Base-by-base conservation (phyloP, 2,797 vertebrate genomes). In the Strix occidentalis region DNA sequence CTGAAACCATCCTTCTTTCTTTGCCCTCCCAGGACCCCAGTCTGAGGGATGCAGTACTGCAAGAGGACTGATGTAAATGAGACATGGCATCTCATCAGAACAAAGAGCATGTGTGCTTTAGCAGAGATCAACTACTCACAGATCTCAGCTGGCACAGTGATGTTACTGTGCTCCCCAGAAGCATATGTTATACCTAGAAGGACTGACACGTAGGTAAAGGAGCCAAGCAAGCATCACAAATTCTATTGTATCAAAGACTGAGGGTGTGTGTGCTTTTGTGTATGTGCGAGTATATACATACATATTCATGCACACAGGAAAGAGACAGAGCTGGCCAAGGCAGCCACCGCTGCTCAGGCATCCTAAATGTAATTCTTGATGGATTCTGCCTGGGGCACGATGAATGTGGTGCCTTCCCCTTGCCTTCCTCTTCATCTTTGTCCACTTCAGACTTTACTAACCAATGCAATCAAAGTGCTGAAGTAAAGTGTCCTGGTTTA, bases 271-370 rank as follows among this genome's bases (percentile, higher is more conserved):
- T 26, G 21, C 1, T 2, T 72, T 65, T 54, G 53, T 45, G 23
- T 28, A 11, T 19, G 13, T 16, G 4, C 2, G 4, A 2, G 2
- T 16, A 68, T 16, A 51, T 23, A 56, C 11, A 24, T 26, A 37
- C 0, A 1, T 12, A 21, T 25, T 23, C 17, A 39, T 8, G 14
- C 16, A 60, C 41, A 12, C 0, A 1, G 23, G n/a, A 88, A 77
- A 68, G 33, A 78, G 31, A 68, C 29, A 68, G 53, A 75, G 39
- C 41, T 43, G 54, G 46, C 23, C 50, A 79, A 63, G 61, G n/a
- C 41, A 78, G 37, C 50, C 72, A 43, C n/a, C 68, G 7, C 54
- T 64, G 35, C 12, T 53, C 65, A 70, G 64, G 58, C 64, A 68
- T 82, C 75, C 57, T 82, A 79, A 85, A 86, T 12, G 6, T 45